These are phyloP conservation scores for Anniella stebbinsi DNA, from an alignment of 2,797 vertebrate genomes.

Conservation along the genomic window DNA sequence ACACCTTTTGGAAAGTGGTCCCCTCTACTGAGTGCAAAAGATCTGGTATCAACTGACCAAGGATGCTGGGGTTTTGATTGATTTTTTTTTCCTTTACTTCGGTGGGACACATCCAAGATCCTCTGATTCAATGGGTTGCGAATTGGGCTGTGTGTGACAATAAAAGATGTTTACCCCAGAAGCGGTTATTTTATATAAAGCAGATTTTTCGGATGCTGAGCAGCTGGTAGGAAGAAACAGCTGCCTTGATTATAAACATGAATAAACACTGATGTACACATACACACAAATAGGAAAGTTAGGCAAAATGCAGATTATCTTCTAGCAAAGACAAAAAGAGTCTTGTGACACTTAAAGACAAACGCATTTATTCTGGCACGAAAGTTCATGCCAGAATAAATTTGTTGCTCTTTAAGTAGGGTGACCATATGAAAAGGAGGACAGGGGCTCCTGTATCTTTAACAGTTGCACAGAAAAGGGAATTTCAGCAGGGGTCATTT, in stretches of 20 bases:
- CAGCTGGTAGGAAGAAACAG: slow-evolving; percentile 29
- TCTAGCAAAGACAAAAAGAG: neutral
- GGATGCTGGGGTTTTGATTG: neutral
- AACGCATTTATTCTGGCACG: too few relatives aligned
- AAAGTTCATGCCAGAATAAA: too few relatives aligned
- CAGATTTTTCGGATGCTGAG: slow-evolving; percentile 22
- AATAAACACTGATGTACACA: neutral
- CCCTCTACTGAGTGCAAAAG: neutral
- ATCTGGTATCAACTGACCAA: neutral
- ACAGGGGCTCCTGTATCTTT: too few relatives aligned
- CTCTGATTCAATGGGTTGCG: neutral
- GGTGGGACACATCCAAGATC: neutral
- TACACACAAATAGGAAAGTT: neutral
- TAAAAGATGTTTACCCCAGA: slow-evolving; percentile 38
- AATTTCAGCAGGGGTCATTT: too few relatives aligned
- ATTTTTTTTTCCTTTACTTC: neutral
- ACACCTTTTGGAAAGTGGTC: neutral
- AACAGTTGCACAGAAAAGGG: too few relatives aligned
- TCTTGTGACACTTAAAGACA: too few relatives aligned
- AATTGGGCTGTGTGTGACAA: neutral
- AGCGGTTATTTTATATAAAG: slow-evolving; percentile 14
- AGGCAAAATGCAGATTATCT: slow-evolving; percentile 1
- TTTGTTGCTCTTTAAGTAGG: too few relatives aligned
- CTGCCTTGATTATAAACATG: slow-evolving; percentile 23
- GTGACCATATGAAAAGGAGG: too few relatives aligned